Percentiles rank a stretch among this genome's conserved stretches.
Conservation (phyloP, 1,140 invertebrate genomes). For the Lasioglossum albipes region DNA sequence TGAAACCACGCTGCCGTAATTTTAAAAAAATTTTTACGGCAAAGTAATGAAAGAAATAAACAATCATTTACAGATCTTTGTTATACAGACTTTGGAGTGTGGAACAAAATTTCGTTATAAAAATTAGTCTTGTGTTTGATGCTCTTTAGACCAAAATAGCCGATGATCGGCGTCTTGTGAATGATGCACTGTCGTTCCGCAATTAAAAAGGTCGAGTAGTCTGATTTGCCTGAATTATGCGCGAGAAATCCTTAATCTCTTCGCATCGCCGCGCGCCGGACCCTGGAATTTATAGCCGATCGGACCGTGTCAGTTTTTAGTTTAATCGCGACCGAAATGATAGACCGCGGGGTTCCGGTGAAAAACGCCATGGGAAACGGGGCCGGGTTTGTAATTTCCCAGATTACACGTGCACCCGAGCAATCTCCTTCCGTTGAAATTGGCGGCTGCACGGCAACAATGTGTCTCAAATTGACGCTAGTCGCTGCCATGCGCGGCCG, state of each 20-base stretch:
- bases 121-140: too few species aligned
- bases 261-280: neutral
- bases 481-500: neutral
- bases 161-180: too few species aligned
- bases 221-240: neutral
- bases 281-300: neutral
- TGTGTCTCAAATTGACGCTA: slow-evolving; percentile 3
- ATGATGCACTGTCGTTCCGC: too few species aligned
- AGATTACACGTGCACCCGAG: neutral
- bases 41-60: too few species aligned
- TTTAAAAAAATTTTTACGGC: too few species aligned
- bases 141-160: too few species aligned
- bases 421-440: slow-evolving; percentile 3
- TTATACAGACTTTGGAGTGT: too few species aligned
- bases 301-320: neutral
- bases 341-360: neutral
- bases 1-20: too few species aligned
- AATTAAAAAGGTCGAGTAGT: neutral
- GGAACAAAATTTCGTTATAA: too few species aligned
- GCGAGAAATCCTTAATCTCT: neutral
- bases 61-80: too few species aligned
- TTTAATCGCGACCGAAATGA: neutral
- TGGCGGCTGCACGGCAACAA: slow-evolving; percentile 4
- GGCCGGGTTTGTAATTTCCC: slow-evolving; percentile 1
- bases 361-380: neutral